These are phyloP conservation scores for Trididemnum nubilum DNA, from an alignment of 23 tunicate species.

Conservation along the genomic window DNA sequence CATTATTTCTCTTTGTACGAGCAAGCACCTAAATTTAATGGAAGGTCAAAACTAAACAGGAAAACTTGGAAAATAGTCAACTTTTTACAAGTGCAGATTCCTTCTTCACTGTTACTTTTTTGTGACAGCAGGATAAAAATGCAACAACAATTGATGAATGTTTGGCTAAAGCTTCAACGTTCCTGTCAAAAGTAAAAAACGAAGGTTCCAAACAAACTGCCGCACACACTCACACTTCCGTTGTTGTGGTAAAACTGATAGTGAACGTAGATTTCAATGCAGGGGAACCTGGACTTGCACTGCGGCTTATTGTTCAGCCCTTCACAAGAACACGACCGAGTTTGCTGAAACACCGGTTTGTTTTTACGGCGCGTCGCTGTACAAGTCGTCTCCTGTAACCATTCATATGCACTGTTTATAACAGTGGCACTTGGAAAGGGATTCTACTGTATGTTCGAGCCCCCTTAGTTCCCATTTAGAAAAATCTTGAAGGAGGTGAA, in stretches of 20 bases:
- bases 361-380: neutral
- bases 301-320: constrained; percentile 55
- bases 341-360: neutral
- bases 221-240: neutral
- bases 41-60: too few relatives aligned
- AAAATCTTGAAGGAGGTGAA: neutral
- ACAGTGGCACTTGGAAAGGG: too few relatives aligned
- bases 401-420: too few relatives aligned
- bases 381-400: constrained; percentile 55
- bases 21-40: too few relatives aligned
- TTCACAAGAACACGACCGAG: constrained; percentile 55
- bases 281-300: constrained; percentile 64
- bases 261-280: constrained; percentile 39
- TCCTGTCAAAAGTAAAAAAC: neutral
- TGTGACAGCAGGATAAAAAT: too few relatives aligned
- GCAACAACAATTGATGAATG: too few relatives aligned
- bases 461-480: neutral
- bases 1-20: too few relatives aligned
- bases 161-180: too few relatives aligned
- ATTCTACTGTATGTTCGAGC: neutral
- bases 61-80: too few relatives aligned
- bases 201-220: neutral
- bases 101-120: neutral
- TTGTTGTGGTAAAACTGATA: constrained; percentile 23
- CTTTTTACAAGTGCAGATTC: too few relatives aligned